Evolutionary conservation across 37 sponge, comb jelly and placozoan species (phyloP).

Genomic region (Haliclona indistincta): DNA sequence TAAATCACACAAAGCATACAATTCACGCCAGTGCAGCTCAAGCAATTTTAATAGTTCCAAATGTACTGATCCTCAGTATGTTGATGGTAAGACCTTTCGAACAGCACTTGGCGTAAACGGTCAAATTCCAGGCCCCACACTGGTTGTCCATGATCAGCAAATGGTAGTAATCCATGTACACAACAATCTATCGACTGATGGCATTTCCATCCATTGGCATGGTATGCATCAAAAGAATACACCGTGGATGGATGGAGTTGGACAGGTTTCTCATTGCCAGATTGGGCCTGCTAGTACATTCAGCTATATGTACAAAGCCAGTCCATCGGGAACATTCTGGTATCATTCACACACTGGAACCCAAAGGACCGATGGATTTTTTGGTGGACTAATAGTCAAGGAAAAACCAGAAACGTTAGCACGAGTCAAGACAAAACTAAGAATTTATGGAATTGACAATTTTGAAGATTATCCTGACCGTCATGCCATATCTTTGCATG

Average conservation of each 20-base stretch:
- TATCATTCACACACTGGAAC: constrained; percentile 76
- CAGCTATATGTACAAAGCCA: constrained; percentile 57
- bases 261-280: constrained; percentile 70
- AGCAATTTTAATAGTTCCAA: background rate
- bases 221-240: constrained; percentile 70
- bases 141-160: constrained; percentile 51
- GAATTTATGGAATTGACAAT: background rate
- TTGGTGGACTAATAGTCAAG: constrained; percentile 60
- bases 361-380: constrained; percentile 65
- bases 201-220: constrained; percentile 80
- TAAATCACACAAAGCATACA: too few relatives aligned
- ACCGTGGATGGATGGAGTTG: constrained; percentile 81
- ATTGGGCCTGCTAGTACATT: constrained; percentile 56
- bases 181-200: constrained; percentile 43
- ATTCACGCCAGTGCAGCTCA: background rate
- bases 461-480: constrained; percentile 50
- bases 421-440: too few relatives aligned
- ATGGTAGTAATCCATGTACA: constrained; percentile 47
- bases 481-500: constrained; percentile 57
- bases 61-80: constrained; percentile 51
- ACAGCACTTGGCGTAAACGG: constrained; percentile 61
- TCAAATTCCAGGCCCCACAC: constrained; percentile 72
- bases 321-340: constrained; percentile 80
- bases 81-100: constrained; percentile 62
- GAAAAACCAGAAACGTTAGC: too few relatives aligned